A percentile compares a stretch with the other conserved stretches of the same genome.
Evolutionary conservation across 2,888 invertebrate genomes (phyloP).

Genomic region (Geotrupes spiniger): DNA sequence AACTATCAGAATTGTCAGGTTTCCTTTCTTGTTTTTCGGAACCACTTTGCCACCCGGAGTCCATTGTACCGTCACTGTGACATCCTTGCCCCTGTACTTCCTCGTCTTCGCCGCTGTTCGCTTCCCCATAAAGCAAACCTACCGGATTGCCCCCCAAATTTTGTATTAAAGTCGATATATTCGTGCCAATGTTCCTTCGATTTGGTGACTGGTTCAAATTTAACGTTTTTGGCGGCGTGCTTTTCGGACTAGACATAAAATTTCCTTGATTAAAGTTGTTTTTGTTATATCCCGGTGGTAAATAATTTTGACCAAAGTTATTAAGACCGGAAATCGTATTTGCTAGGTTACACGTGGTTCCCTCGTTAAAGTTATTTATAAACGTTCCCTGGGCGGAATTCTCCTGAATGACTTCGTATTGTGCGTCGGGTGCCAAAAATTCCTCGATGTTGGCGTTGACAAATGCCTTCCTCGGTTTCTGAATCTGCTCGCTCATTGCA

Average conservation of each 20-base stretch:
- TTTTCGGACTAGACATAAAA: conserved; percentile 35
- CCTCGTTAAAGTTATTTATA: conserved; percentile 32
- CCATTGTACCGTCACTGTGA: conserved; percentile 57
- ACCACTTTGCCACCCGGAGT: conserved; percentile 69
- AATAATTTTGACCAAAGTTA: conserved; percentile 44
- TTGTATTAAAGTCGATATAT: conserved; percentile 53
- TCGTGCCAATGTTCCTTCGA: conserved; percentile 43
- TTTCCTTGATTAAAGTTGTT: conserved; percentile 40
- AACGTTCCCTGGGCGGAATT: conserved; percentile 37
- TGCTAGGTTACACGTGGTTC: conserved; percentile 40
- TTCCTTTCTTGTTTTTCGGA: conserved; percentile 57
- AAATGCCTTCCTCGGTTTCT: conserved; percentile 28
- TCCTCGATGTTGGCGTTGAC: conserved; percentile 35
- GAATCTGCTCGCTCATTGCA: conserved; percentile 3
- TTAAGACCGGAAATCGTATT: conserved; percentile 49
- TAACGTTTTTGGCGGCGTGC: conserved; percentile 36
- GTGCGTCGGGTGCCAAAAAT: conserved; percentile 61
- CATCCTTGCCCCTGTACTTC: conserved; percentile 44
- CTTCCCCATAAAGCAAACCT: conserved; percentile 49
- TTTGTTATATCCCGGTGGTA: conserved; percentile 27
- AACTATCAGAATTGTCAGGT: conserved; percentile 34
- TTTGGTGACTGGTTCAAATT: conserved; percentile 43
- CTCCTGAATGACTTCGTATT: conserved; percentile 61
- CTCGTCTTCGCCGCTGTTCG: conserved; percentile 44
- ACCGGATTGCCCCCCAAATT: conserved; percentile 51